These are phyloP conservation scores for Muntiacus muntjak DNA, from an alignment of 2,113 vertebrate species.

Conservation along the genomic window DNA sequence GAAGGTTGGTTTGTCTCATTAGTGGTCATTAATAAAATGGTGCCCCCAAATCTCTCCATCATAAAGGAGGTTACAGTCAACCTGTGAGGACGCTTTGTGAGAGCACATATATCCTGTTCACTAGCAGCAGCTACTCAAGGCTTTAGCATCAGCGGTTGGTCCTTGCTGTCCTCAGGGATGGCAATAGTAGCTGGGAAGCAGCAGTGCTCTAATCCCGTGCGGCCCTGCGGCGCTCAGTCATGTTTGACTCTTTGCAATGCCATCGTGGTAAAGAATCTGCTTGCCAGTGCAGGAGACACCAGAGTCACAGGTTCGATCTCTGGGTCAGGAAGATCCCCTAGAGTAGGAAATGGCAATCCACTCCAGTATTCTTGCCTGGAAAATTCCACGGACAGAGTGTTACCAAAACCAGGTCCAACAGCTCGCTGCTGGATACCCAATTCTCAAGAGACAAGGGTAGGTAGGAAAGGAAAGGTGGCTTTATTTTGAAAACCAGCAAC, in stretches of 20 bases:
- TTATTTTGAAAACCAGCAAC: background rate
- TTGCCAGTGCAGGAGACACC: background rate
- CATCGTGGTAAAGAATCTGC: background rate
- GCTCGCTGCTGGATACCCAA: background rate
- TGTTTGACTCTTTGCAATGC: background rate
- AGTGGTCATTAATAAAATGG: background rate
- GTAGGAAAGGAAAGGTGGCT: background rate
- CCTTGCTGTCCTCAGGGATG: rapidly evolving
- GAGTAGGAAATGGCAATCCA: background rate
- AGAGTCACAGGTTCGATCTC: background rate
- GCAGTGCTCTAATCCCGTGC: rapidly evolving
- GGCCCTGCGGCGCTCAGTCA: background rate
- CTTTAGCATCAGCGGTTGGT: rapidly evolving
- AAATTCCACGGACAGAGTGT: background rate
- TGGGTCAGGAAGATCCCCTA: background rate
- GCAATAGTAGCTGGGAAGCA: rapidly evolving
- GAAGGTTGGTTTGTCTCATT: rapidly evolving
- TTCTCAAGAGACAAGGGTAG: background rate
- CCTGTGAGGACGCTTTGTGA: rapidly evolving
- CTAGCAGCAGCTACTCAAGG: background rate
- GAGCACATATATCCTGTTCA: background rate
- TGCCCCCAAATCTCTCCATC: rapidly evolving
- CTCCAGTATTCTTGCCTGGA: background rate
- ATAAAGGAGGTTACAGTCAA: rapidly evolving
- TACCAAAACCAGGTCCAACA: background rate